Base-by-base conservation (phyloP, 2,888 invertebrate species). In the Acanthopleura granulata region DNA sequence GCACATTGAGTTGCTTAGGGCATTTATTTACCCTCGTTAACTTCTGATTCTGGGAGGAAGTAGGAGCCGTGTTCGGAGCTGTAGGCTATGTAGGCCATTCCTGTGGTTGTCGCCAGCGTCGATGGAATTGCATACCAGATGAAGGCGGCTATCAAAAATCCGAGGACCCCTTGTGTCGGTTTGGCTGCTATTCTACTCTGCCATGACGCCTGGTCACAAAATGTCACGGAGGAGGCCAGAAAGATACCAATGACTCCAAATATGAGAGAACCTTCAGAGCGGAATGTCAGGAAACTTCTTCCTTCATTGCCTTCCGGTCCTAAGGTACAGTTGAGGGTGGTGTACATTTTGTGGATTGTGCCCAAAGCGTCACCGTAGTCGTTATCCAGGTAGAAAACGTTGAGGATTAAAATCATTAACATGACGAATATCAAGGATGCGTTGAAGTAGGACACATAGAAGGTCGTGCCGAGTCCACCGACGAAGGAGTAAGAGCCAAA, bases 71-170 rank as follows among this genome's bases (percentile, higher is more conserved):
- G 18, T 14, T 66, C 25, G 29, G 66, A 66, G 25, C 66, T 66
- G 25, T 27, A 27, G 0, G 87, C 84, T 40, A 88, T 76, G 73
- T 88, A 89, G 11, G 85, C 84, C 50, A 89, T 77, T 6, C 88
- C 88, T 40, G 86, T 79, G 9, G 84, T 84, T 12, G 88, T 86
- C 0, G 87, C 85, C 27, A 89, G 83, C 12, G 87, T 83, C 27
- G 87, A 84, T 1, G 89, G 89, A 25, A 89, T 83, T 18, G 88
- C 87, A 72, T 88, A 87, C 88, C 88, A 89, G 61, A 88, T 86
- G 72, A 85, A 84, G 0, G 87, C 84, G 3, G 88, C 89, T 11
- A 84, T 78, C 29, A 88, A 79, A 77, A 88, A 89, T 4, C 88
- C 89, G 72, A 85, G 77, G 0, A 89, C 87, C 16, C 88, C 88